These are phyloP conservation scores for Micronycteris hirsuta DNA, from an alignment of 2,113 vertebrate genomes.

Conservation along the genomic window DNA sequence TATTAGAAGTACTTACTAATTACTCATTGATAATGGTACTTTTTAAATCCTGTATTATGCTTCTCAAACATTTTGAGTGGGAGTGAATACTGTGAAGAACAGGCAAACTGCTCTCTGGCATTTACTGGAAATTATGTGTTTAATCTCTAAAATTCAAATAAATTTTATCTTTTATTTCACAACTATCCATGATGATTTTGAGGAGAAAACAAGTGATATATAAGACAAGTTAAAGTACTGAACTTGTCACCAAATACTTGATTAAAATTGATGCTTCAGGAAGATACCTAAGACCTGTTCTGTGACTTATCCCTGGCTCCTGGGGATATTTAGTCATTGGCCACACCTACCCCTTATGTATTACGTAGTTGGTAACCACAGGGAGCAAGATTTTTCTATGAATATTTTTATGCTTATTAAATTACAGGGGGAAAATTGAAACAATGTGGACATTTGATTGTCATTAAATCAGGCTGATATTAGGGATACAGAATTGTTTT, in stretches of 20 bases:
- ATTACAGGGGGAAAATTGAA: neutral
- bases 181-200: neutral
- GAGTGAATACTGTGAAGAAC: neutral
- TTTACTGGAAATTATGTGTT: neutral
- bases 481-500: neutral
- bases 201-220: neutral
- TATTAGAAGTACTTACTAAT: neutral
- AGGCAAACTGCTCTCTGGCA: neutral
- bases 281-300: neutral
- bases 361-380: neutral
- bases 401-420: neutral
- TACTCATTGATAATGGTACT: neutral
- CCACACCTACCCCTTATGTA: neutral
- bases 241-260: neutral
- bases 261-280: neutral
- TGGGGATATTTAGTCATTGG: neutral
- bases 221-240: neutral
- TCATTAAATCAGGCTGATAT: neutral
- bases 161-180: neutral
- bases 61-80: neutral
- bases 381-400: neutral
- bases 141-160: slow-evolving; percentile 3
- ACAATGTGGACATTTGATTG: neutral
- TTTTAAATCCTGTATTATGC: neutral
- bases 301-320: neutral